phyloP scores from a whole-genome alignment of 2,888 invertebrate species.

The Ophioninae sp. region DNA sequence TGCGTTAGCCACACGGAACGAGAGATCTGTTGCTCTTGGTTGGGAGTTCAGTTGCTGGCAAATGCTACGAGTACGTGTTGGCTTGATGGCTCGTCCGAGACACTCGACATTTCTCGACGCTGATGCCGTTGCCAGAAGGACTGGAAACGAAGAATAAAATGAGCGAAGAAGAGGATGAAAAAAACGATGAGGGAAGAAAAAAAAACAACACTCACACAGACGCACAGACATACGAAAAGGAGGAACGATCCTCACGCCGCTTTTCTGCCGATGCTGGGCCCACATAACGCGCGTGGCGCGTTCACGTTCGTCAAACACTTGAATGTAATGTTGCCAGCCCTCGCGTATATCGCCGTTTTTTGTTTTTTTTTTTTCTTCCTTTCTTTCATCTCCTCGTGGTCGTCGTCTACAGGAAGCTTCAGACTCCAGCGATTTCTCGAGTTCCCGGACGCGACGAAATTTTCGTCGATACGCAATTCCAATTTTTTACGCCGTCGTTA shows the following conservation, averaged over 20 bases:
- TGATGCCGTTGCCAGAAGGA: slow-evolving; percentile 77
- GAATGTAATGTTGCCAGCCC: slow-evolving; percentile 77
- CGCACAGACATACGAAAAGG: too few species aligned
- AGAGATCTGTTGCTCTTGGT: slow-evolving; percentile 30
- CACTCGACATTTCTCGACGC: slow-evolving; percentile 79
- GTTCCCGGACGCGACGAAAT: not conserved
- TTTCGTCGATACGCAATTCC: not conserved
- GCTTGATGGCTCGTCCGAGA: slow-evolving; percentile 42
- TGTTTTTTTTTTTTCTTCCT: not conserved
- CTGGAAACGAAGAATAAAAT: slow-evolving; percentile 75
- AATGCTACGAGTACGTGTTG: slow-evolving; percentile 36
- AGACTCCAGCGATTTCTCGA: slow-evolving; percentile 19
- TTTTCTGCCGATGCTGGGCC: slow-evolving; percentile 60
- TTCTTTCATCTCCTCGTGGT: slow-evolving; percentile 16
- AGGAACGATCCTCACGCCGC: slow-evolving; percentile 66
- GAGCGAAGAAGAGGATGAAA: slow-evolving; percentile 63
- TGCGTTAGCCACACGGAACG: slow-evolving; percentile 28
- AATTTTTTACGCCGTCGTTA: not conserved
- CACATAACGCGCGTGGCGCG: slow-evolving; percentile 73
- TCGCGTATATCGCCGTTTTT: slow-evolving; percentile 38
- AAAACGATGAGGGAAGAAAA: slow-evolving; percentile 14
- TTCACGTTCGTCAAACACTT: slow-evolving; percentile 79
- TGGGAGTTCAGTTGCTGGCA: slow-evolving; percentile 29
- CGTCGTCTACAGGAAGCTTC: slow-evolving; percentile 38
- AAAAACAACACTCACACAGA: slow-evolving; percentile 4